Evolutionary conservation across 2,797 vertebrate species (phyloP).

Genomic region (Chromobotia macracanthus): DNA sequence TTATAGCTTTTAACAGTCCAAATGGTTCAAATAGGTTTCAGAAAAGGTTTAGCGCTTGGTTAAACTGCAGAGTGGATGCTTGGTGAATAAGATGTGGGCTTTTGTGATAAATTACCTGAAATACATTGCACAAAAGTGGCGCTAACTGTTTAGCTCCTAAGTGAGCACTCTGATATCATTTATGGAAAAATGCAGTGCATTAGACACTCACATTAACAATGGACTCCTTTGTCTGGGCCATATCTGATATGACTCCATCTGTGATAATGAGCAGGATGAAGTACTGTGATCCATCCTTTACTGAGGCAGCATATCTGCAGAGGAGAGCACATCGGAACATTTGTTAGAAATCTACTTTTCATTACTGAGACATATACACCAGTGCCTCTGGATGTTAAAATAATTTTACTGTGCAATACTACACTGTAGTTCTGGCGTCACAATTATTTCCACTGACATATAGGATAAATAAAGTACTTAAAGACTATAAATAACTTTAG

Average conservation of each 20-base stretch:
- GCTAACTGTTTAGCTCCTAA: too few relatives aligned
- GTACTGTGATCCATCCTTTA: constrained; percentile 97
- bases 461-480: background rate
- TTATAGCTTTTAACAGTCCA: too few relatives aligned
- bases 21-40: too few relatives aligned
- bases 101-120: background rate
- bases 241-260: constrained; percentile 97
- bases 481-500: constrained; percentile 7
- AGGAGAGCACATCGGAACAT: background rate
- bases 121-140: too few relatives aligned
- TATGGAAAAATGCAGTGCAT: background rate
- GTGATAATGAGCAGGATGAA: constrained; percentile 97
- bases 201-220: constrained; percentile 89
- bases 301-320: constrained; percentile 89
- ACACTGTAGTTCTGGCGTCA: background rate
- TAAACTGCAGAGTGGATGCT: background rate
- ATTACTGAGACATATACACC: constrained; percentile 1
- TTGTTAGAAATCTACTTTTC: constrained; percentile 14
- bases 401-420: background rate
- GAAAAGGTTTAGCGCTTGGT: too few relatives aligned
- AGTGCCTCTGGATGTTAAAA: background rate
- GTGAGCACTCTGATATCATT: background rate
- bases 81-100: too few relatives aligned
- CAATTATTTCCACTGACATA: background rate
- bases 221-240: constrained; percentile 98